Evolutionary conservation across 2,113 vertebrate species (phyloP), one percentile per base, ranked within the genome.

Genomic region (Nematolebias whitei): DNA sequence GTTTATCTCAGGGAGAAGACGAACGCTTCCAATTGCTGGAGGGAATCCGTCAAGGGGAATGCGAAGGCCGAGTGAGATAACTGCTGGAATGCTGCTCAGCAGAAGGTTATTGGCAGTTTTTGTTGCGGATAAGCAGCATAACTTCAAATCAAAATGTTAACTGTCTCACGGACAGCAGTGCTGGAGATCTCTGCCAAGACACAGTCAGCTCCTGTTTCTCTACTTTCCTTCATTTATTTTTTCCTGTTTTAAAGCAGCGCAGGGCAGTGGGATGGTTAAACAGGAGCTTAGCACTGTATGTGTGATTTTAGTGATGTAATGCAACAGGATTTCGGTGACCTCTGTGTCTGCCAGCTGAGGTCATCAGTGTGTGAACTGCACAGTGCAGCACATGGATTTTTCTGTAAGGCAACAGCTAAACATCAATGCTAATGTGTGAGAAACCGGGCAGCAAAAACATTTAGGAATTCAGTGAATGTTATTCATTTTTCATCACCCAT

Each of bases 241-340:
- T 50, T n/a, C 3, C 44, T 35, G 26, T 32, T 68, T 48, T 29
- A 3, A 49, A 61, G 29, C 53, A n/a, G 32, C 22, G 0, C 53
- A 23, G 40, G 52, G 70, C 56, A 54, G 57, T 68, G 35, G 63
- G 14, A 20, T 54, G 29, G 47, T 54, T 68, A 32, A 60, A 68
- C 39, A 56, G 7, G 50, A 52, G 32, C 8, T 13, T 23, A 20
- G 45, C 44, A 16, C 29, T 54, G 52, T 38, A 35, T 50, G 56
- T 57, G 63, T 39, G 55, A 35, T 22, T 47, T 68, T 60, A 9
- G 48, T 61, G 60, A 63, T 76, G 51, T 68, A 57, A 54, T 50
- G 68, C 48, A 38, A 50, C 60, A 56, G 63, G 63, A 61, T 71
- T 20, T 68, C 62, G 40, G 6, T 51, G 63, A 64, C 68, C 73